phyloP scores from a whole-genome alignment of 2,888 invertebrate genomes.

The Eupithecia dodoneata region DNA sequence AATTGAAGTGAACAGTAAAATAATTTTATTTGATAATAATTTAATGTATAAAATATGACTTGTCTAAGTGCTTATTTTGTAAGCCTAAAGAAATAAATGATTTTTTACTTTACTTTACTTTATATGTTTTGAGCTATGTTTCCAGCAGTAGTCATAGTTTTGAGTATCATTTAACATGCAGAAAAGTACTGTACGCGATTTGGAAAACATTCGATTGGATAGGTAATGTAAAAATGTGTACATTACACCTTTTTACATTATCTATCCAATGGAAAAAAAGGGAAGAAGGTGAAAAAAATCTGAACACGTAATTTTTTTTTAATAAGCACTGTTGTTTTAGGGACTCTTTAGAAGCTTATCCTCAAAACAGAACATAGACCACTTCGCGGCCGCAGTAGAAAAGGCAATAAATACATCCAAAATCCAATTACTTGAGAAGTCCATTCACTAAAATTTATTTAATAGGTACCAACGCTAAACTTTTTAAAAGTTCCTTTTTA shows the following conservation, averaged over 20 bases:
- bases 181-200: background rate
- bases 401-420: constrained; percentile 21
- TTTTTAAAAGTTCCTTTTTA: constrained; percentile 37
- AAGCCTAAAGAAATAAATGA: no score
- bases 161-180: background rate
- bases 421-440: constrained; percentile 34
- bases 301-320: no score
- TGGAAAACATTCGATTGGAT: no score
- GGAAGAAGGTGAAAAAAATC: no score
- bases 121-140: background rate
- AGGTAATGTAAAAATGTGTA: no score
- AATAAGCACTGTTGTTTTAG: background rate
- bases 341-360: background rate
- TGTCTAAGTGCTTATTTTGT: no score
- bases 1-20: no score
- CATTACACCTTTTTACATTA: no score
- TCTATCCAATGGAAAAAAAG: no score
- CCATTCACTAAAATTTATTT: constrained; percentile 35
- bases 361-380: background rate
- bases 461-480: constrained; percentile 26
- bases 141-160: background rate
- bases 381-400: background rate
- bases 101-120: no score
- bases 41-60: no score
- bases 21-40: no score